Base-by-base conservation (phyloP, 2,797 vertebrate species). In the Acomys russatus region DNA sequence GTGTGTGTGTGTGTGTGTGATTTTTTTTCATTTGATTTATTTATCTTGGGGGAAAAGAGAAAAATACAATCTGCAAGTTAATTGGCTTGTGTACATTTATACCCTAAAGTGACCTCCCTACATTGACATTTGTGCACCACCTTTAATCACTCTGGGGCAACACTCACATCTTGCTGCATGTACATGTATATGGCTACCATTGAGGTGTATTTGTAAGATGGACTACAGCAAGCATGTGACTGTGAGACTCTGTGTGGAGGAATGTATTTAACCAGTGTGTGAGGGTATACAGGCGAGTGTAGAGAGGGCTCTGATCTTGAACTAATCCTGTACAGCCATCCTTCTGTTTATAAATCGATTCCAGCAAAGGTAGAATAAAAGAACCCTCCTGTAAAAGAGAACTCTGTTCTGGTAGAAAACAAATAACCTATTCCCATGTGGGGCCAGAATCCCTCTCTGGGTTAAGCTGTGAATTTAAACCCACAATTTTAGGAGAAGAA, bases 111-210 rank as follows among this genome's bases (percentile, higher is more conserved):
- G 96, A 96, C 54, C 85, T 90, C 78, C 82, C 83, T 87, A 97
- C 49, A 33, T 94, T 95, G 94, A 97, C 76, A 79, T 94, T 66
- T 91, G 79, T 90, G 38, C 6, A 71, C 94, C 95, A 94, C 92
- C 94, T 97, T 94, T 94, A 95, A 83, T 56, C 28, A 92, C 85
- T 71, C 71, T 78, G 92, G 91, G 70, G 90, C 73, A 94, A 96
- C n/a, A 84, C 74, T 96, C 96, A 96, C 95, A 97, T 97, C 95
- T 97, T 97, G 97, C 95, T 97, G 97, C 97, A 97, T 98, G 97
- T 95, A 97, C 66, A 87, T 95, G 83, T 97, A 87, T 96, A 96
- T 20, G 73, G 95, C 88, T 95, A 96, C 90, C 96, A 83, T 59
- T 95, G 96, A 97, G 95, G 92, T 98, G 94, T 96, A 79, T 96